A percentile compares a stretch with the other conserved stretches of the same genome.
Conservation (phyloP, 1,140 invertebrate species). For the Solen grandis region DNA sequence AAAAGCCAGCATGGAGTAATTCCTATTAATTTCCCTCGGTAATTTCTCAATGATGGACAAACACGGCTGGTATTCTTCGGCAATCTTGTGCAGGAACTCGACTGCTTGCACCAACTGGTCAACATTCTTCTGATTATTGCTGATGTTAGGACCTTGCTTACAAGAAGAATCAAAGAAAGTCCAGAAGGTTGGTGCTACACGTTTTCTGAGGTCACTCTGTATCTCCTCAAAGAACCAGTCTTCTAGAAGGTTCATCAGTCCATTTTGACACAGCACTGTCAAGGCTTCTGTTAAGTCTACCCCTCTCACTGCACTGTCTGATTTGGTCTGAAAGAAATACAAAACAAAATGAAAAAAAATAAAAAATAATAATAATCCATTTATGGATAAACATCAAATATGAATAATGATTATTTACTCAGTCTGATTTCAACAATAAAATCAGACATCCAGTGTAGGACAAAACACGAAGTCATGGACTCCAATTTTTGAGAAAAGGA, state of each 20-base stretch:
- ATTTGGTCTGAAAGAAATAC: no score
- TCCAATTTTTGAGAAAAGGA: no score
- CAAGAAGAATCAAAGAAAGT: slow-evolving; percentile 53
- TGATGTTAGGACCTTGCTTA: not conserved
- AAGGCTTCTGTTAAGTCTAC: no score
- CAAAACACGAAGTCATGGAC: no score
- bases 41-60: slow-evolving; percentile 61
- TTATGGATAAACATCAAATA: no score
- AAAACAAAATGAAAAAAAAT: no score
- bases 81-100: slow-evolving; percentile 63
- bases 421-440: no score
- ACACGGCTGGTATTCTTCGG: slow-evolving; percentile 59
- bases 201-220: slow-evolving; percentile 68
- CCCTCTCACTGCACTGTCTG: no score
- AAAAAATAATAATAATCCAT: no score
- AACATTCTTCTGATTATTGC: not conserved
- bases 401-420: no score
- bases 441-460: no score
- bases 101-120: slow-evolving; percentile 62
- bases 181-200: slow-evolving; percentile 69
- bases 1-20: slow-evolving; percentile 52
- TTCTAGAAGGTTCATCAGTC: slow-evolving; percentile 66
- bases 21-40: slow-evolving; percentile 38
- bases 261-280: slow-evolving; percentile 59
- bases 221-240: slow-evolving; percentile 74